phyloP scores from a whole-genome alignment of 1,140 invertebrate genomes.

The Ladona fulva region DNA sequence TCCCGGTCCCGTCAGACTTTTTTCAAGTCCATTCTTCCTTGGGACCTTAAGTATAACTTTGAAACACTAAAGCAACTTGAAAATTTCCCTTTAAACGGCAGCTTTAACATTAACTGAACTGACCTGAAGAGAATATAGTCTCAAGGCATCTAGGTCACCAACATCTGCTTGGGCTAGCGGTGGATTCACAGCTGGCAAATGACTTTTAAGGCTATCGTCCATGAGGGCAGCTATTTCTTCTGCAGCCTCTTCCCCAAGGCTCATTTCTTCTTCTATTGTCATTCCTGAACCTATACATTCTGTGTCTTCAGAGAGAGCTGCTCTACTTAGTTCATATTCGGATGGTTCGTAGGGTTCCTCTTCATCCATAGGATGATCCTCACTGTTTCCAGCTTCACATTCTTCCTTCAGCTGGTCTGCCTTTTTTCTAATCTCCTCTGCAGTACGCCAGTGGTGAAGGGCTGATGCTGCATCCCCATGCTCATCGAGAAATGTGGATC shows the following conservation, averaged over 20 bases:
- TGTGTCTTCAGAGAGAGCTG: background rate
- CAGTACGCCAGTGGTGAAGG: slow-evolving; percentile 28
- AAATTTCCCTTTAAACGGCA: too few relatives aligned
- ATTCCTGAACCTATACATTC: background rate
- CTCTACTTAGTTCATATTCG: background rate
- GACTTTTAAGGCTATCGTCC: background rate
- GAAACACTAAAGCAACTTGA: too few relatives aligned
- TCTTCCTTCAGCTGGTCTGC: slow-evolving; percentile 42
- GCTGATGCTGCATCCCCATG: slow-evolving; percentile 50
- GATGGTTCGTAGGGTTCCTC: background rate
- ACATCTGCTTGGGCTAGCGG: background rate
- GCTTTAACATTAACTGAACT: too few relatives aligned
- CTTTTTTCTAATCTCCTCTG: slow-evolving; percentile 29
- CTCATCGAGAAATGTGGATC: slow-evolving; percentile 74
- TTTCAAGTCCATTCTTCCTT: too few relatives aligned
- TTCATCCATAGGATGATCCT: background rate
- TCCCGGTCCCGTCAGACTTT: too few relatives aligned
- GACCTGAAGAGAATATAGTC: background rate
- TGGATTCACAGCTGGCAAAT: background rate
- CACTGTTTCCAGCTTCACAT: slow-evolving; percentile 28
- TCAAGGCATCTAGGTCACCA: background rate
- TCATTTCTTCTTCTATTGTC: background rate
- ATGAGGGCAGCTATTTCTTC: background rate
- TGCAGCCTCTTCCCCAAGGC: background rate
- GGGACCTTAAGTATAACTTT: too few relatives aligned